Conservation (phyloP, 2,888 invertebrate species). For the Smittia aterrima region DNA sequence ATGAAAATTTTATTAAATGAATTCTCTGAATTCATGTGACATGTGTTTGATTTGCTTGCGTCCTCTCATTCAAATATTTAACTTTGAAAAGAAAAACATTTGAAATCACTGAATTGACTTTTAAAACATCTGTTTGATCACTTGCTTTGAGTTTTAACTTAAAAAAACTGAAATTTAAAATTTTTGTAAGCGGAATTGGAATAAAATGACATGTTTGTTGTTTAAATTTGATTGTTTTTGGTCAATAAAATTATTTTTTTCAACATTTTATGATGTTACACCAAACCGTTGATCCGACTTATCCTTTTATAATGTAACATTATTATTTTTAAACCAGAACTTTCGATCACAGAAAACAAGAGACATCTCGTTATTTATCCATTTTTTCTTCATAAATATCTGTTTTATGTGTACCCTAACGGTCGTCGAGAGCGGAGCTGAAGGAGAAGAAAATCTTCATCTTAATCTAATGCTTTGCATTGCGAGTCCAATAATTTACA, state of each 20-base stretch:
- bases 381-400: slow-evolving; percentile 35
- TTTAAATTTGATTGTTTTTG: too few species aligned
- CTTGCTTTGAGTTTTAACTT: too few species aligned
- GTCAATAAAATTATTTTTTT: too few species aligned
- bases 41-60: not conserved
- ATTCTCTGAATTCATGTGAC: not conserved
- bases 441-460: slow-evolving; percentile 13
- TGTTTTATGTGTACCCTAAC: not conserved
- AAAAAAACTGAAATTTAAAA: too few species aligned
- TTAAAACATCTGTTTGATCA: too few species aligned
- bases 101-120: not conserved
- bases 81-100: not conserved
- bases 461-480: slow-evolving; percentile 30
- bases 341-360: not conserved
- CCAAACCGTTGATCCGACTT: too few species aligned
- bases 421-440: not conserved
- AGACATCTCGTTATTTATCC: slow-evolving; percentile 17
- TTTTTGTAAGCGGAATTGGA: too few species aligned
- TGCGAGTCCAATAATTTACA: slow-evolving; percentile 34
- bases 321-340: too few species aligned
- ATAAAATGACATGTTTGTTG: too few species aligned
- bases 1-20: too few species aligned
- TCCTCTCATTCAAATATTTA: not conserved
- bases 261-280: too few species aligned
- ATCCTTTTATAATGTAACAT: too few species aligned